Percentiles rank a stretch among this genome's conserved stretches.
These are phyloP conservation scores for Plebejus anna DNA, from an alignment of 2,888 invertebrate species.

Conservation along the genomic window DNA sequence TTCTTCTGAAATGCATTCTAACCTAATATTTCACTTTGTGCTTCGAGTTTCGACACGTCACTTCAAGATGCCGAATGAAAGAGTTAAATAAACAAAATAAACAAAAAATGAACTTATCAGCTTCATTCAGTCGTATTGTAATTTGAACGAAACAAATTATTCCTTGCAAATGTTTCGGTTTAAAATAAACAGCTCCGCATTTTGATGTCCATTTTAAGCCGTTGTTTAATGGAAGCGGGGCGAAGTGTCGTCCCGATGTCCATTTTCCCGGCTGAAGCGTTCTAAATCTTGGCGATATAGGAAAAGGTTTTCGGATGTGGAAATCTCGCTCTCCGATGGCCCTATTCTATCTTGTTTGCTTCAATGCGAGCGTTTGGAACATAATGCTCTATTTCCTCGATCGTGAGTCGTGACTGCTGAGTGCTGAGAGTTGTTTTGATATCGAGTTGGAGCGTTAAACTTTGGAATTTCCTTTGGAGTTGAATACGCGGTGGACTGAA, in stretches of 20 bases:
- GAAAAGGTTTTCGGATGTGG: slow-evolving; percentile 28
- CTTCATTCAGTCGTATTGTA: background rate
- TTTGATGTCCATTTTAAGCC: background rate
- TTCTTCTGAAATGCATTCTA: no score
- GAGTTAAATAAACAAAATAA: background rate
- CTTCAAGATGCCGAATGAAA: no score
- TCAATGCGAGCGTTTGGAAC: slow-evolving; percentile 21
- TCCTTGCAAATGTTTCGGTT: background rate
- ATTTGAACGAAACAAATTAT: background rate
- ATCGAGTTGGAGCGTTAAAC: background rate
- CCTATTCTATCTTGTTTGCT: slow-evolving; percentile 29
- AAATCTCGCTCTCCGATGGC: slow-evolving; percentile 7
- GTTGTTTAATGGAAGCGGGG: slow-evolving; percentile 12
- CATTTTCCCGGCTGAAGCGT: slow-evolving; percentile 16
- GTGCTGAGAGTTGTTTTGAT: background rate
- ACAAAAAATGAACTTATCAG: background rate
- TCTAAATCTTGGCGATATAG: slow-evolving; percentile 33
- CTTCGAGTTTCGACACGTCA: no score
- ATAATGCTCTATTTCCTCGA: background rate
- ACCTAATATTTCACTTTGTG: no score
- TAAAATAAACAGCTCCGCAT: background rate
- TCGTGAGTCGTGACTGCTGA: background rate
- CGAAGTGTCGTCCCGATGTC: slow-evolving; percentile 10
- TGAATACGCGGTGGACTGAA: background rate
- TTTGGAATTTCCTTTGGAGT: background rate